Evolutionary conservation across 2,797 vertebrate species (phyloP).

Genomic region (Cossypha polioptera): DNA sequence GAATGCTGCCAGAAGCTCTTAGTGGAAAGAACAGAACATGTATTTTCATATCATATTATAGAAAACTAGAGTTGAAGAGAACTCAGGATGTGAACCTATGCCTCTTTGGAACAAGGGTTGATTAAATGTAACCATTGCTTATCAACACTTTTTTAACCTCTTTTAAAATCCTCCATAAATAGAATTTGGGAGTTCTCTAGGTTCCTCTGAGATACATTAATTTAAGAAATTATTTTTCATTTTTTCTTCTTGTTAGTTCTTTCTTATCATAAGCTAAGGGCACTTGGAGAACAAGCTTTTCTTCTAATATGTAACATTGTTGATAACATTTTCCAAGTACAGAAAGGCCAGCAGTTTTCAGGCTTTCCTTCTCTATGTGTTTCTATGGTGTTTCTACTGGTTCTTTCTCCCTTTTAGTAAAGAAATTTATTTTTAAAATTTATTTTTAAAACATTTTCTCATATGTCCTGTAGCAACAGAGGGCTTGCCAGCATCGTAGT

Average conservation of each 20-base stretch:
- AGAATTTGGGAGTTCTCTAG: neutral
- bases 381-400: neutral
- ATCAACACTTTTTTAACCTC: neutral
- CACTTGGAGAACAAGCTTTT: neutral
- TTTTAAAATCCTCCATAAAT: neutral
- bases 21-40: neutral
- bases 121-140: neutral
- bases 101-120: neutral
- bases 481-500: neutral
- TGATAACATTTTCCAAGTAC: neutral
- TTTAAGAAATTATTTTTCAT: neutral
- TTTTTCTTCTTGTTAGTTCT: neutral
- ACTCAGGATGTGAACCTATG: neutral
- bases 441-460: neutral
- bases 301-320: neutral
- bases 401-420: neutral
- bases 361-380: neutral
- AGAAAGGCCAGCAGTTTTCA: neutral
- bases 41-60: neutral
- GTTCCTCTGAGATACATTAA: neutral
- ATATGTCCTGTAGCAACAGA: neutral
- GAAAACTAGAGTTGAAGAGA: neutral
- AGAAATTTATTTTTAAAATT: neutral
- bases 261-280: neutral
- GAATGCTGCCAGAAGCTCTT: neutral